These are phyloP conservation scores for Megalopta genalis DNA, from an alignment of 1,140 invertebrate species.

Conservation along the genomic window DNA sequence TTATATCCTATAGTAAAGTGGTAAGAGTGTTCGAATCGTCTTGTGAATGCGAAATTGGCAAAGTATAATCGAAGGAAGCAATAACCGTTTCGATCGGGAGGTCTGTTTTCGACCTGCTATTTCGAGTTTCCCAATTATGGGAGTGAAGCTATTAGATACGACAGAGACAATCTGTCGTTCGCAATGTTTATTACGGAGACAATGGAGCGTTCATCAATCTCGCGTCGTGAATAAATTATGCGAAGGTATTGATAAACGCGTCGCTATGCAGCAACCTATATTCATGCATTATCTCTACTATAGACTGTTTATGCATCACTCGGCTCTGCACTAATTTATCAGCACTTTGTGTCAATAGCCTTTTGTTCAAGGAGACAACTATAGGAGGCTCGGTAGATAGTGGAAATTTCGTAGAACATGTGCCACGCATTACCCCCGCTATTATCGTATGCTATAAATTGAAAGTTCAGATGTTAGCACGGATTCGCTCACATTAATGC, in stretches of 20 bases:
- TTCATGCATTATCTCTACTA: slow-evolving; percentile 16
- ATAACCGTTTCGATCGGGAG: too few species aligned
- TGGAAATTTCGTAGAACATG: slow-evolving; percentile 5
- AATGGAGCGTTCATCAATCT: background rate
- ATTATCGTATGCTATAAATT: background rate
- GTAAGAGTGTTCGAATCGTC: too few species aligned
- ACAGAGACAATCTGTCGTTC: background rate
- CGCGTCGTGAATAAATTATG: background rate
- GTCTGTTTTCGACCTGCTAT: too few species aligned
- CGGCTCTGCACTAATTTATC: slow-evolving; percentile 14
- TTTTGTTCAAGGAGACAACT: slow-evolving; percentile 12
- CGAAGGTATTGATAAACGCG: background rate
- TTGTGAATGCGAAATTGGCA: too few species aligned
- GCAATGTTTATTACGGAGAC: background rate
- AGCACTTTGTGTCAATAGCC: slow-evolving; percentile 15
- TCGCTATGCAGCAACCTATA: background rate
- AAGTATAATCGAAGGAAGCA: too few species aligned
- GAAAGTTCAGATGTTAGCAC: too few species aligned
- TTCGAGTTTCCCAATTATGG: too few species aligned
- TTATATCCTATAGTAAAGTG: too few species aligned
- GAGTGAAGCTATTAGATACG: background rate
- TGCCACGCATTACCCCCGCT: background rate
- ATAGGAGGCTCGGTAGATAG: slow-evolving; percentile 17
- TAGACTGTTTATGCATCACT: slow-evolving; percentile 19
- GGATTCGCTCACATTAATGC: too few species aligned